phyloP scores from a whole-genome alignment of 2,888 invertebrate species.

The Athalia rosae region DNA sequence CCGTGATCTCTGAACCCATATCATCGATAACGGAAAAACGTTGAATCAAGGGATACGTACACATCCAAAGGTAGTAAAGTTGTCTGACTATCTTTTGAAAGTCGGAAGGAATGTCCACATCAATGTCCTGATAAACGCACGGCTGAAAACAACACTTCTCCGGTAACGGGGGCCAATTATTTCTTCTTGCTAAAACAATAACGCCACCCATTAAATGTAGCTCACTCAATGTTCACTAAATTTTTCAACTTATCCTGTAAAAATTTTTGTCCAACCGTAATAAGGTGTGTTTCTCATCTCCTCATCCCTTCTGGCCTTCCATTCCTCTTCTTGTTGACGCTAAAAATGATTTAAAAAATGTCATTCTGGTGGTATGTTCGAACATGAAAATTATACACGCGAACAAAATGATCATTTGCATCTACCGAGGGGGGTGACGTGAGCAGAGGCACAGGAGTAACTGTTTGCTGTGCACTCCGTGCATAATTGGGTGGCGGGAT shows the following conservation, averaged over 20 bases:
- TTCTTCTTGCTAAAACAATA: slow-evolving; percentile 79
- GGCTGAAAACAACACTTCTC: slow-evolving; percentile 95
- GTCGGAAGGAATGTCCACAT: slow-evolving; percentile 97
- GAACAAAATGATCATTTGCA: slow-evolving; percentile 63
- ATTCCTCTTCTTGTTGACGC: slow-evolving; percentile 93
- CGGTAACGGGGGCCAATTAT: slow-evolving; percentile 99
- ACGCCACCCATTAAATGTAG: background rate
- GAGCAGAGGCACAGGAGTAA: slow-evolving; percentile 59
- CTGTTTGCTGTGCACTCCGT: slow-evolving; percentile 78
- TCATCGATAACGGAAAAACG: slow-evolving; percentile 3
- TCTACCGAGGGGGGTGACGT: slow-evolving; percentile 63
- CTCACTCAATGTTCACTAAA: no score
- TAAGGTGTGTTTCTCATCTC: slow-evolving; percentile 74
- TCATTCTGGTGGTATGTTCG: background rate
- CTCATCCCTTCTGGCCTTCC: slow-evolving; percentile 80
- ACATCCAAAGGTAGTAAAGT: slow-evolving; percentile 97
- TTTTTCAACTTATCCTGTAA: no score
- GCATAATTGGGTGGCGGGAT: slow-evolving; percentile 78
- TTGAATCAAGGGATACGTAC: slow-evolving; percentile 79
- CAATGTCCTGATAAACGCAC: slow-evolving; percentile 99
- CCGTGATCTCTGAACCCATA: no score
- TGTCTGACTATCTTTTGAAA: slow-evolving; percentile 97
- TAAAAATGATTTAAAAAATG: slow-evolving; percentile 67
- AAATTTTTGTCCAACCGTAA: slow-evolving; percentile 68
- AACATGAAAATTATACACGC: slow-evolving; percentile 48